phyloP scores from a whole-genome alignment of 2,888 invertebrate genomes.

The Pogonocherus hispidulus region DNA sequence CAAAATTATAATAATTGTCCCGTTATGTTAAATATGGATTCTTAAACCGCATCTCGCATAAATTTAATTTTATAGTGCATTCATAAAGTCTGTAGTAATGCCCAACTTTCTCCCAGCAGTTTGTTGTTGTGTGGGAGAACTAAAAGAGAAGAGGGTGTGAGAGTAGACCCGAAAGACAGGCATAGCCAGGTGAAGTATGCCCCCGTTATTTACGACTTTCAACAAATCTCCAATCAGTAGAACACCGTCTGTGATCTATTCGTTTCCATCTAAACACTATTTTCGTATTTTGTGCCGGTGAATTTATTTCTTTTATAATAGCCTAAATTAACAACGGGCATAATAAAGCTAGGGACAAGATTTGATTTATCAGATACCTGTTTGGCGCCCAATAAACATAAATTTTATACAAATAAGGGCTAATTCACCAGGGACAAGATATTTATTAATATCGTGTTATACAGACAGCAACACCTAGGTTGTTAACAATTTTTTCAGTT shows the following conservation, averaged over 20 bases:
- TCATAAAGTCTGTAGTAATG: background rate
- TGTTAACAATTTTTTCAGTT: slow-evolving; percentile 26
- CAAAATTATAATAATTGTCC: no score
- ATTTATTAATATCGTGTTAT: slow-evolving; percentile 35
- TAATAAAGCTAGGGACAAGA: slow-evolving; percentile 28
- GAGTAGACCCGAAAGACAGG: slow-evolving; percentile 19
- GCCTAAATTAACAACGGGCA: slow-evolving; percentile 32
- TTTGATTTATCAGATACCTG: slow-evolving; percentile 32
- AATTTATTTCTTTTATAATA: slow-evolving; percentile 35
- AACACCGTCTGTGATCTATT: slow-evolving; percentile 53
- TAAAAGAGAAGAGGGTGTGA: slow-evolving; percentile 1
- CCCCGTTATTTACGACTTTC: slow-evolving; percentile 54
- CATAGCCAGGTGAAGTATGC: slow-evolving; percentile 40
- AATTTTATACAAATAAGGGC: slow-evolving; percentile 32
- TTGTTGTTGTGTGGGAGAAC: background rate
- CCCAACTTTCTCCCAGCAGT: background rate
- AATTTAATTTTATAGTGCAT: no score
- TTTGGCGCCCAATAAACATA: slow-evolving; percentile 24
- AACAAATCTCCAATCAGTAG: slow-evolving; percentile 56
- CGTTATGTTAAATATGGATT: no score
- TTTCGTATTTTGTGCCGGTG: slow-evolving; percentile 25
- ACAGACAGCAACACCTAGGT: slow-evolving; percentile 20
- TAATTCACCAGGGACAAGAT: slow-evolving; percentile 30
- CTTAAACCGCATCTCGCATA: no score
- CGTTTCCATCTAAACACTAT: slow-evolving; percentile 42